Conservation (phyloP, 2,797 vertebrate species). For the Lophotriccus pileatus region DNA sequence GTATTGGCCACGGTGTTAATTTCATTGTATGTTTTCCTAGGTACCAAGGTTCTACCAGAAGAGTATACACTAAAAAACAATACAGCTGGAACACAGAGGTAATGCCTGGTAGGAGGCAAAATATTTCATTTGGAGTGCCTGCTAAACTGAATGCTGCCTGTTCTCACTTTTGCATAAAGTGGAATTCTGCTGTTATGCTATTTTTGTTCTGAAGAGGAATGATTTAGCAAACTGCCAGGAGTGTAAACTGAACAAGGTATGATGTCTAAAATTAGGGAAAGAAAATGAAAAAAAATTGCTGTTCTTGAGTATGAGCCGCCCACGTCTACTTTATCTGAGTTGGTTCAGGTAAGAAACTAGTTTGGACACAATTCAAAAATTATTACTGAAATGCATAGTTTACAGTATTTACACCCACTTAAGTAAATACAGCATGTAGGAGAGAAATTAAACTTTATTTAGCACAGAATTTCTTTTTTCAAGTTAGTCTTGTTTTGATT, state of each 20-base stretch:
- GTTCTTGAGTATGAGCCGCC: not conserved
- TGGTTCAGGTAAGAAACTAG: not conserved
- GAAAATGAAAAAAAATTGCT: constrained; percentile 6
- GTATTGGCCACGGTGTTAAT: not conserved
- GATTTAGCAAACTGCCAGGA: not conserved
- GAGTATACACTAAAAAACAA: not conserved
- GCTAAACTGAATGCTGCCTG: not conserved
- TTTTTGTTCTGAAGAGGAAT: not conserved
- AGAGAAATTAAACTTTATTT: not conserved
- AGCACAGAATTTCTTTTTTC: not conserved
- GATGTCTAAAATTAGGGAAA: not conserved
- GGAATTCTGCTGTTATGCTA: not conserved
- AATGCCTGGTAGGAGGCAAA: not conserved
- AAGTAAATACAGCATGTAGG: not conserved
- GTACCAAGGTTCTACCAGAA: not conserved
- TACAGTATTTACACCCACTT: not conserved
- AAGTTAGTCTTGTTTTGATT: not conserved
- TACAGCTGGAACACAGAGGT: not conserved
- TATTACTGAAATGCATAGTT: not conserved
- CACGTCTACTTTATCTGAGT: not conserved
- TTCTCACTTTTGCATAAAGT: not conserved
- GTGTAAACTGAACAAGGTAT: not conserved
- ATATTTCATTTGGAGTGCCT: not conserved
- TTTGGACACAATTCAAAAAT: not conserved
- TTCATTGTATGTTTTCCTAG: not conserved